Conservation (phyloP, 2,113 vertebrate genomes). For the Podocnemis expansa region DNA sequence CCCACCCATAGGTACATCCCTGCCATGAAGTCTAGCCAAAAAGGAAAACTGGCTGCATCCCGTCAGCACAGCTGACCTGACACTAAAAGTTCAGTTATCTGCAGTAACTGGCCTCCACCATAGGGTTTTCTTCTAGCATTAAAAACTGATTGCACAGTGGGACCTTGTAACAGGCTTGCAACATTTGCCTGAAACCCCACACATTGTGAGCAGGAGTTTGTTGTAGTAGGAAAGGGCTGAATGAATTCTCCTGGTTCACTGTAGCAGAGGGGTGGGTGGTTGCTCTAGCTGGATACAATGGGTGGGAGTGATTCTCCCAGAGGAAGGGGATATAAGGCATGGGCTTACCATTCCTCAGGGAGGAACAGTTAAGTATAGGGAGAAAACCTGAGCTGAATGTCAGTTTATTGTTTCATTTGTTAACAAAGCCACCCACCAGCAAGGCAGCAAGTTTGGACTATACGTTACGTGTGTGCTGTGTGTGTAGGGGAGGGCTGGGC, state of each 20-base stretch:
- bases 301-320: background rate
- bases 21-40: too few relatives aligned
- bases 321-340: constrained; percentile 27
- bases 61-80: too few relatives aligned
- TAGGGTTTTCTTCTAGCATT: background rate
- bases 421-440: background rate
- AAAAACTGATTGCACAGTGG: background rate
- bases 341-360: constrained; percentile 32
- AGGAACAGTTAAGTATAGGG: constrained; percentile 30
- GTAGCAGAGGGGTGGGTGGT: constrained; percentile 58
- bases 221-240: constrained; percentile 8
- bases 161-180: background rate
- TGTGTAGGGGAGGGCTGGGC: background rate
- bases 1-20: too few relatives aligned
- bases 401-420: background rate
- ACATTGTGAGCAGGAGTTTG: background rate
- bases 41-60: too few relatives aligned
- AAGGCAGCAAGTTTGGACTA: background rate
- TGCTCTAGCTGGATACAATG: background rate
- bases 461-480: background rate
- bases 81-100: too few relatives aligned
- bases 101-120: too few relatives aligned
- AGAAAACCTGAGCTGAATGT: background rate
- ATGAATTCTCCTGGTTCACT: constrained; percentile 16
- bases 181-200: background rate